Conservation (phyloP, 2,888 invertebrate species). For the Pandemis heparana region DNA sequence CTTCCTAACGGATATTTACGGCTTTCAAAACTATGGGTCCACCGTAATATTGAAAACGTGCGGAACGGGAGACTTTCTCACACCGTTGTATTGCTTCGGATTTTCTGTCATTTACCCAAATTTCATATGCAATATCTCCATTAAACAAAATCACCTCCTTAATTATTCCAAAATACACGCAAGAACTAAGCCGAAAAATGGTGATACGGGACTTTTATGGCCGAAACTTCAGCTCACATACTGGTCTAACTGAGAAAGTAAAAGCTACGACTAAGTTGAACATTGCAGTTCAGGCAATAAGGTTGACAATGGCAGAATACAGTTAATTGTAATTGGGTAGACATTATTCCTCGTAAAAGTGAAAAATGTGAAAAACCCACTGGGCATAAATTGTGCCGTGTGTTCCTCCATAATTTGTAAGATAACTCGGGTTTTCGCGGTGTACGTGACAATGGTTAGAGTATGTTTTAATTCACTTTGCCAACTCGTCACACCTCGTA, state of each 20-base stretch:
- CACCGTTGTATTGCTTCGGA: too few species aligned
- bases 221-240: background rate
- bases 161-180: too few species aligned
- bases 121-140: too few species aligned
- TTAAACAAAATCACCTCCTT: too few species aligned
- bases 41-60: background rate
- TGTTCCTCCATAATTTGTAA: background rate
- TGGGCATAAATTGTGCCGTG: background rate
- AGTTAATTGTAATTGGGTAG: slow-evolving; percentile 13
- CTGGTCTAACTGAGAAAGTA: background rate
- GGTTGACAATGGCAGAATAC: background rate
- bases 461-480: slow-evolving; percentile 4
- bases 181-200: too few species aligned
- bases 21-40: background rate
- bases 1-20: background rate
- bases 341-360: slow-evolving; percentile 9
- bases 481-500: background rate
- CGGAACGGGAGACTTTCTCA: too few species aligned
- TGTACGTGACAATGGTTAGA: background rate
- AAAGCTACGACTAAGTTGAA: background rate
- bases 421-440: background rate
- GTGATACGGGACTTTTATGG: too few species aligned
- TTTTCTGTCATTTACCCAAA: too few species aligned
- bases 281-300: background rate
- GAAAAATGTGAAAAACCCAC: slow-evolving; percentile 16